A percentile compares a stretch with the other conserved stretches of the same genome.
phyloP scores from a whole-genome alignment of 92 coral and sea anemone genomes.

The Epizoanthus illoricatus region DNA sequence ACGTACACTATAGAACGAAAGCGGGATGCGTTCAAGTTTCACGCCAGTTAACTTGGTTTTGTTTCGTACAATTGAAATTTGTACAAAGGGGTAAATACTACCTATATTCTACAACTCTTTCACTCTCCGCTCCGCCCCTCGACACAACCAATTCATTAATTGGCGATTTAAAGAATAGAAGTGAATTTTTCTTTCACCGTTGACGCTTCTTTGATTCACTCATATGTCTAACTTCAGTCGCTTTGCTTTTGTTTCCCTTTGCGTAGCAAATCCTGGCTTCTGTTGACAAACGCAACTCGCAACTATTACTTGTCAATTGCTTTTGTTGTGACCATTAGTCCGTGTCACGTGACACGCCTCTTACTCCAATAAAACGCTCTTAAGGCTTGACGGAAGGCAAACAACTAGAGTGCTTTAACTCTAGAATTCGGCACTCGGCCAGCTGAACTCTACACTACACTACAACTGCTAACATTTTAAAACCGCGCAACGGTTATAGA shows the following conservation, averaged over 20 bases:
- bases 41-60: conserved; percentile 22
- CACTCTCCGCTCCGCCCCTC: conserved; percentile 14
- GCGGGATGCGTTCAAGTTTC: conserved; percentile 10
- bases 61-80: conserved; percentile 29
- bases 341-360: conserved; percentile 34
- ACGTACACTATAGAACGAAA: neutral
- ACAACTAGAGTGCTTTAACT: conserved; percentile 36
- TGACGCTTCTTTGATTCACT: neutral
- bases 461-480: conserved; percentile 33
- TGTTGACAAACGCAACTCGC: conserved; percentile 11
- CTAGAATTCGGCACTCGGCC: conserved; percentile 20
- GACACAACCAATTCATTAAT: conserved; percentile 15
- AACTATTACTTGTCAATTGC: conserved; percentile 8
- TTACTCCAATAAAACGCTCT: conserved; percentile 39
- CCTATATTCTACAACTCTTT: neutral
- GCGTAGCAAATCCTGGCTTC: neutral
- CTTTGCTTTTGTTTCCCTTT: neutral
- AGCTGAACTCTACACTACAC: conserved; percentile 14
- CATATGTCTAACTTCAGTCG: neutral
- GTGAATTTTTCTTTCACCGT: neutral
- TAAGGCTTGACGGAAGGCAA: conserved; percentile 30
- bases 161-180: neutral
- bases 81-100: conserved; percentile 6
- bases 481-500: conserved; percentile 1
- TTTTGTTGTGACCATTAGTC: conserved; percentile 20